Base-by-base conservation (phyloP, 2,888 invertebrate species). In the Agonopterix heracliana region DNA sequence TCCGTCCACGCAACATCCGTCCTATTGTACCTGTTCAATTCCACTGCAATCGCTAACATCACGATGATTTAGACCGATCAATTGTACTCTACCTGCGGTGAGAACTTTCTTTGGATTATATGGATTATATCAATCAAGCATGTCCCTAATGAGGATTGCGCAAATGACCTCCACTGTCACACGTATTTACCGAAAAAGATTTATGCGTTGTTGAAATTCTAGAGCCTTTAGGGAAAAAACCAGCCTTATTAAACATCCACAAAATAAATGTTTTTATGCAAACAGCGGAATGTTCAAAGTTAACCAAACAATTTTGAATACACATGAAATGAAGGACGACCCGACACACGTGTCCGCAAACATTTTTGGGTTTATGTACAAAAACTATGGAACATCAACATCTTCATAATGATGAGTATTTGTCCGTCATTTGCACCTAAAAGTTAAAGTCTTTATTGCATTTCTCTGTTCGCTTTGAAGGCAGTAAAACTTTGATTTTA, bases 271-370 rank as follows among this genome's bases (percentile, higher is more conserved):
- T 75, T 71, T 76, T 68, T 71, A 60, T 66, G 66, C 60, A 73
- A 62, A 70, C 63, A 72, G 73, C 82, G 80, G 81, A 60, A 51
- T 70, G 73, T 76, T 84, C 78, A 79, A 80, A 82, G 78, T 57
- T 65, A 72, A 71, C 63, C 68, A 74, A 78, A 78, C 69, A 74
- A 50, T 60, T 71, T 71, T 71, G 64, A 74, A 69, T 61, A 77
- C 66, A 79, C 72, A 78, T 58, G 55, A 64, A 71, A 74, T 68
- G 71, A 78, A 78, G 76, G 74, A 76, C 71, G 73, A 67, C 68
- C 47, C 68, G 66, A 65, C 78, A 75, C 80, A 81, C 74, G 76
- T 79, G 81, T 76, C 71, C 68, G 74, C 76, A 81, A 83, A 83
- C 78, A 81, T 69, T 81, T 81, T 75, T 68, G 65, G 70, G 68